Conservation (phyloP, 2,113 vertebrate species). For the Leuciscus idus region DNA sequence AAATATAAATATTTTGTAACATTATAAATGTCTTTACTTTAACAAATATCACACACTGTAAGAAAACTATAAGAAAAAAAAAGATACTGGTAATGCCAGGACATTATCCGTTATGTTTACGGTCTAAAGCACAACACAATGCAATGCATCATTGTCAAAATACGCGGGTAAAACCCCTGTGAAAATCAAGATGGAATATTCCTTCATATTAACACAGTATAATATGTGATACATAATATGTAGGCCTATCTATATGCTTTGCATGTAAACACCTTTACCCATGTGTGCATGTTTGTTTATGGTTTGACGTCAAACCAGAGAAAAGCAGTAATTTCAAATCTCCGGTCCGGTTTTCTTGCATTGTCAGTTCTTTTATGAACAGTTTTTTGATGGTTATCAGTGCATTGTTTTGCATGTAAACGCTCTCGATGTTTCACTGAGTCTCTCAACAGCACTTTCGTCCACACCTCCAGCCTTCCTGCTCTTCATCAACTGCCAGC, state of each 20-base stretch:
- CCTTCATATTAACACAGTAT: background rate
- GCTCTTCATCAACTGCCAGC: background rate
- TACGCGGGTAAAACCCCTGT: background rate
- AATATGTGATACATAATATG: background rate
- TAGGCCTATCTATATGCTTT: background rate
- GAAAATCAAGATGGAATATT: background rate
- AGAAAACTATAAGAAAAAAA: too few species aligned
- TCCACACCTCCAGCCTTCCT: constrained; percentile 4
- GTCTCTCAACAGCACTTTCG: background rate
- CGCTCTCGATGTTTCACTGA: background rate
- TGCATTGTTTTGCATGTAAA: constrained; percentile 6
- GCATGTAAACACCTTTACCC: background rate
- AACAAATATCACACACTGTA: too few species aligned
- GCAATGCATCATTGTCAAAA: background rate
- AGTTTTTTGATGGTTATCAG: constrained; percentile 16
- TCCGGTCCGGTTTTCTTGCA: background rate
- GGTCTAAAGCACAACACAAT: background rate
- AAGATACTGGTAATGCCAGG: too few species aligned
- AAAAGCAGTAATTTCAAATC: background rate
- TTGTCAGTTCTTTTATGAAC: background rate
- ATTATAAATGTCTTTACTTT: too few species aligned
- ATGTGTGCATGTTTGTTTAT: background rate
- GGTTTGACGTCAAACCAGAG: background rate
- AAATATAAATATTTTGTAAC: too few species aligned
- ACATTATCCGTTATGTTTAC: too few species aligned